These are phyloP conservation scores for Terrapene triunguis DNA, from an alignment of 2,113 vertebrate species.

Conservation along the genomic window DNA sequence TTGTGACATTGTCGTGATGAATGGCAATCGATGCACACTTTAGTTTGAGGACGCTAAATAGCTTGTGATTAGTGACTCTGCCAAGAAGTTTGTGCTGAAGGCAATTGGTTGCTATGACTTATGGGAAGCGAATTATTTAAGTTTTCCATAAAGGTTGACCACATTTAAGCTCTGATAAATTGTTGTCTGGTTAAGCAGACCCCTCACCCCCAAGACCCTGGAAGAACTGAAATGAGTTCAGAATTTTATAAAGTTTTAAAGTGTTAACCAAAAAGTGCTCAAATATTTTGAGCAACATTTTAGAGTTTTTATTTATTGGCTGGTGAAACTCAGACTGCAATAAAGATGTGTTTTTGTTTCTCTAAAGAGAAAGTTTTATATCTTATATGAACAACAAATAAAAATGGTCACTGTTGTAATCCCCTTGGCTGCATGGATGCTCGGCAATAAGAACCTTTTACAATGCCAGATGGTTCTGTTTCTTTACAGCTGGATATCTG, in stretches of 20 bases:
- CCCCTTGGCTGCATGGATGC: background rate
- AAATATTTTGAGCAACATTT: background rate
- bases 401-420: background rate
- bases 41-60: slow-evolving; percentile 3
- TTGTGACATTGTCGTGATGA: background rate
- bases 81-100: background rate
- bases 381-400: background rate
- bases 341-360: background rate
- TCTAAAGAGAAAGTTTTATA: background rate
- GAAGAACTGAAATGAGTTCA: background rate
- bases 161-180: background rate
- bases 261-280: background rate
- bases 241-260: background rate
- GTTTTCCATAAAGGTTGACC: background rate
- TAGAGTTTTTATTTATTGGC: background rate
- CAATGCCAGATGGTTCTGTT: background rate
- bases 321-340: slow-evolving; percentile 1
- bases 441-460: background rate
- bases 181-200: background rate
- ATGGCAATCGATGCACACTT: background rate
- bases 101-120: background rate
- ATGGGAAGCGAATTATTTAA: background rate
- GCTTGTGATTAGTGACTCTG: background rate
- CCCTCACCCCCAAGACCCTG: background rate
- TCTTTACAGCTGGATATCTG: background rate